phyloP scores from a whole-genome alignment of 2,113 vertebrate species.

The Cettia cetti region DNA sequence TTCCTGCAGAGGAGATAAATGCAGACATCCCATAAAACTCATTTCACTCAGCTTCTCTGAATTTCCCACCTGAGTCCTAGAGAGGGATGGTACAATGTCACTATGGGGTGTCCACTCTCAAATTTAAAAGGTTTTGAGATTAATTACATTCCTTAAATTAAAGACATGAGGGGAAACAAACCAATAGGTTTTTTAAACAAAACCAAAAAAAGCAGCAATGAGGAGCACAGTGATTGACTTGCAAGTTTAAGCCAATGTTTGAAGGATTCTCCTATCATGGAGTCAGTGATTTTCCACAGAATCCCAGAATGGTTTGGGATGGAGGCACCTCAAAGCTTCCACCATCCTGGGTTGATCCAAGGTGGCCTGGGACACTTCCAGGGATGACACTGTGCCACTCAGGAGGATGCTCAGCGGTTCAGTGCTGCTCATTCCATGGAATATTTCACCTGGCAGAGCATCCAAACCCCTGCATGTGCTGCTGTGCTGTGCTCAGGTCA shows the following conservation, averaged over 20 bases:
- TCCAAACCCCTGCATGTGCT: background rate
- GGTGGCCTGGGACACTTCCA: background rate
- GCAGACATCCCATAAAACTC: background rate
- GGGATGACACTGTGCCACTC: background rate
- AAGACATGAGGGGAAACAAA: background rate
- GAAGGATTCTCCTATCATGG: background rate
- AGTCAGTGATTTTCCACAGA: background rate
- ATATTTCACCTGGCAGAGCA: background rate
- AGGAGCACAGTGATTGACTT: background rate
- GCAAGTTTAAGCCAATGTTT: background rate
- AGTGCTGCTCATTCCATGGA: background rate
- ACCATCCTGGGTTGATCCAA: background rate
- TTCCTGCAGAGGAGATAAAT: conserved; percentile 8
- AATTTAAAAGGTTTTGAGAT: background rate
- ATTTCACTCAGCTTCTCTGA: background rate
- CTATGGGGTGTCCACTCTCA: background rate
- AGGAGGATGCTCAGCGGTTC: background rate
- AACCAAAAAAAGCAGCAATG: background rate
- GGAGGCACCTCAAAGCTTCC: background rate
- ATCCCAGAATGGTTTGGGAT: background rate
- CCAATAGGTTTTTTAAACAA: background rate
- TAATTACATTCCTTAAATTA: background rate
- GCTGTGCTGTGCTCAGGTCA: background rate
- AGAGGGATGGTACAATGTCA: background rate
- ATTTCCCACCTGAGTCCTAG: background rate